Evolutionary conservation across 2,888 invertebrate genomes (phyloP).

Genomic region (Lithodes maja): DNA sequence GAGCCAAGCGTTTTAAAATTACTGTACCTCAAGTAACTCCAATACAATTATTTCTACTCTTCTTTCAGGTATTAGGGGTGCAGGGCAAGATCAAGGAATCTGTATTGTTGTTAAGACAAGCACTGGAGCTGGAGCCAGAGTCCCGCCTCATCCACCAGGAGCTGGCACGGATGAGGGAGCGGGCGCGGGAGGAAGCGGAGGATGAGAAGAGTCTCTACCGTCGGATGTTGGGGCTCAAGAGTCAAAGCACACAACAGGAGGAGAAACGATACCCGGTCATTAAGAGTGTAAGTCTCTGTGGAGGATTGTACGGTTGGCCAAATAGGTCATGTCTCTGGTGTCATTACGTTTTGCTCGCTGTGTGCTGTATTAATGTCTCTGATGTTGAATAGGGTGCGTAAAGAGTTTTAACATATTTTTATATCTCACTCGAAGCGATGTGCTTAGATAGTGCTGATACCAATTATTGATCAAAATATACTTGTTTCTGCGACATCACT

Average conservation of each 20-base stretch:
- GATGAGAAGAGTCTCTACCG: constrained; percentile 82
- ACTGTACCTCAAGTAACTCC: no score
- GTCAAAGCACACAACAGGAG: constrained; percentile 17
- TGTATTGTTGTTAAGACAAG: constrained; percentile 45
- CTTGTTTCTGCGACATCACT: no score
- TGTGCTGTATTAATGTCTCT: no score
- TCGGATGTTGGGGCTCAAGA: constrained; percentile 78
- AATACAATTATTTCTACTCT: not conserved
- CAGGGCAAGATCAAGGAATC: constrained; percentile 63
- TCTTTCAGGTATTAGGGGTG: constrained; percentile 55
- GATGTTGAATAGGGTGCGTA: no score
- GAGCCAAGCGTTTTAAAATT: no score
- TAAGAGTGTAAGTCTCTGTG: constrained; percentile 57
- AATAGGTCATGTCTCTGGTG: no score
- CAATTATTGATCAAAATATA: no score
- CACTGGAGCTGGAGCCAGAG: constrained; percentile 66
- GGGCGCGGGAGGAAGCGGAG: constrained; percentile 76
- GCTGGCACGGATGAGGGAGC: constrained; percentile 58
- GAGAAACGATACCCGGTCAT: constrained; percentile 54
- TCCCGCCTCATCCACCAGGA: constrained; percentile 66
- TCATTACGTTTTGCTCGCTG: no score
- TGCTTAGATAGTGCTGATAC: no score
- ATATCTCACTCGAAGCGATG: no score
- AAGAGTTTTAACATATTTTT: no score
- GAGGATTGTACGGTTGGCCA: no score